phyloP scores from a whole-genome alignment of 2,888 invertebrate species.

The Eupeodes luniger region DNA sequence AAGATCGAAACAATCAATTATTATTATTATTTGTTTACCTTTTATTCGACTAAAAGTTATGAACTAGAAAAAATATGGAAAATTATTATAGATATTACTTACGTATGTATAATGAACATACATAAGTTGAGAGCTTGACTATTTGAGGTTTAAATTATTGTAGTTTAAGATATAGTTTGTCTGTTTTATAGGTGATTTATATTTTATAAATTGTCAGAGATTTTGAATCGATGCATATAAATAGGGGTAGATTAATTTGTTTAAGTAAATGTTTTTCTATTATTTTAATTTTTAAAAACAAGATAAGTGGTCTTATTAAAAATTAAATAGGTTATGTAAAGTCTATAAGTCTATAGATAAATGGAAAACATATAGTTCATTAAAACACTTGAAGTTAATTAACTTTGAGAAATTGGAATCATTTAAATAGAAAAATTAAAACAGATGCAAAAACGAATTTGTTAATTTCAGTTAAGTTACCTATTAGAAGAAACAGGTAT shows the following conservation, averaged over 20 bases:
- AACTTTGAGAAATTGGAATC: not conserved
- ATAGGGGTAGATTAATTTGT: conserved; percentile 13
- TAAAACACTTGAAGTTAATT: conserved; percentile 5
- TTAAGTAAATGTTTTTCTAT: not conserved
- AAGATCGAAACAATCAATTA: conserved; percentile 71
- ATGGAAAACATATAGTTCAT: not conserved
- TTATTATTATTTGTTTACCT: conserved; percentile 20
- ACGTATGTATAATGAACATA: not conserved
- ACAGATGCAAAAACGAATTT: too few relatives aligned
- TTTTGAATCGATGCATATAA: not conserved
- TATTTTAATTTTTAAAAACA: not conserved
- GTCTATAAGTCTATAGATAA: not conserved
- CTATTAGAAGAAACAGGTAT: too few relatives aligned
- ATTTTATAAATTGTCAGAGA: not conserved
- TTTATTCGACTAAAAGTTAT: conserved; percentile 41
- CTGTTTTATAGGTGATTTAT: conserved; percentile 32
- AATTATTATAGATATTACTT: not conserved
- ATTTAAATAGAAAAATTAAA: too few relatives aligned
- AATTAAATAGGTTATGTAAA: not conserved
- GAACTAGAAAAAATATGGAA: conserved; percentile 63
- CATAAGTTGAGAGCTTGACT: not conserved
- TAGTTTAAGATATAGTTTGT: too few relatives aligned
- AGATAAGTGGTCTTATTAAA: conserved; percentile 7
- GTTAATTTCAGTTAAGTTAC: too few relatives aligned
- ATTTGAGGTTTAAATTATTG: not conserved